Evolutionary conservation across 37 sponge, comb jelly and placozoan species (phyloP), one percentile per base, ranked within the genome.

Genomic region (Cliona cf. orientalis): DNA sequence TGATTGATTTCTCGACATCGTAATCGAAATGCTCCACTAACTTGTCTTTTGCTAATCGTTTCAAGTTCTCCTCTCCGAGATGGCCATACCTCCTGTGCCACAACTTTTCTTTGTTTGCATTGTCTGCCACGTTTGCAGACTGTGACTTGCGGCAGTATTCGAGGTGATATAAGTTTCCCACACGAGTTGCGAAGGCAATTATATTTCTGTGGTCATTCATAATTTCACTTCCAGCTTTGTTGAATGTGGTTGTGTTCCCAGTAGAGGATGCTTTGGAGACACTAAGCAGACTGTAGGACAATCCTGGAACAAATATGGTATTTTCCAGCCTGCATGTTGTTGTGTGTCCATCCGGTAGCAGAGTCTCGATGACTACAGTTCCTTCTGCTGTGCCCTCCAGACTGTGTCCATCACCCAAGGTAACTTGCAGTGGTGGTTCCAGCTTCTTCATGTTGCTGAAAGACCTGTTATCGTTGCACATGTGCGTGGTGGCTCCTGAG

Each of bases 1-100:
- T 78, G 19, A 88, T 75, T 5, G 76, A 45, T 5, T 76, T 73
- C 9, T 77, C 65, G 43, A 19, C 21, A 44, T 72, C 43, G 42
- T 80, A 88, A 38, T 88, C 61, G 55, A 87, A 78, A 31, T 74
- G 40, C 14, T 87, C 28, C 2, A 88, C 70, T 23, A 88, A 77
- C 44, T 46, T 26, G 22, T 75, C 32, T 35, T 57, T 49, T 49
- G 89, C 80, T 12, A 88, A 44, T 53, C 76, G 68, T 21, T 55
- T 44, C 49, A 88, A 68, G 29, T 58, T 76, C 34, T 70, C 55
- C 34, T 67, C 83, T 23, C 74, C 56, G 35, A 88, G 71, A 35
- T 88, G 89, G 23, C 89, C 89, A 77, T 64, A 88, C 11, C 78
- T 29, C 2, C 89, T 71, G 70, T 88, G 76, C 88, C 88, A 87